A percentile compares a stretch with the other conserved stretches of the same genome.
Conservation (phyloP, 2,888 invertebrate genomes). For the Lepeophtheirus nordmannii region DNA sequence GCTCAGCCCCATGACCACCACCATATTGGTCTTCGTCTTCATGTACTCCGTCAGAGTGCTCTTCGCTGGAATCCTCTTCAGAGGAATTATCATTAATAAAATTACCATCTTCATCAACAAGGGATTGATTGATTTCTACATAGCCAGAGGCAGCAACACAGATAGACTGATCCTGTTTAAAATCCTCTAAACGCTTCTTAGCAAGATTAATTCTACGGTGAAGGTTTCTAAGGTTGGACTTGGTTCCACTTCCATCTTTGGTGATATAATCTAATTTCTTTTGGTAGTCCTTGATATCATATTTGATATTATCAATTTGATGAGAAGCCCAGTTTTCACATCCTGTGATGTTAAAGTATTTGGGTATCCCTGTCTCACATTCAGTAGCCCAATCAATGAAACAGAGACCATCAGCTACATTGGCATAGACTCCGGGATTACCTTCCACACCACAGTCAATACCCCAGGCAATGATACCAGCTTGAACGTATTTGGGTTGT, state of each 20-base stretch:
- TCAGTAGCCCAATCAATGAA: slow-evolving; percentile 49
- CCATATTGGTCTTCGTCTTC: too few species aligned
- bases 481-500: slow-evolving; percentile 42
- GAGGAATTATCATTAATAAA: too few species aligned
- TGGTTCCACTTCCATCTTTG: neutral
- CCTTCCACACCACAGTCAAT: slow-evolving; percentile 57
- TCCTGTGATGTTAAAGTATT: slow-evolving; percentile 9
- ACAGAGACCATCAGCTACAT: slow-evolving; percentile 47
- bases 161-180: neutral
- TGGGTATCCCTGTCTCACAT: neutral
- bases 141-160: neutral
- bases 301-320: neutral
- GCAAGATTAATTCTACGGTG: neutral
- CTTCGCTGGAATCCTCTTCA: too few species aligned
- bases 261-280: neutral
- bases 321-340: slow-evolving; percentile 2
- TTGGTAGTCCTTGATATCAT: neutral
- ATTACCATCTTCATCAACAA: neutral
- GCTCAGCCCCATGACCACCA: too few species aligned
- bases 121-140: neutral
- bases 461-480: slow-evolving; percentile 77
- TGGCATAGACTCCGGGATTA: slow-evolving; percentile 63
- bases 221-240: neutral
- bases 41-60: too few species aligned
- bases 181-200: neutral